Conservation (phyloP, 2,113 vertebrate species). For the Phylloscopus trochiloides region DNA sequence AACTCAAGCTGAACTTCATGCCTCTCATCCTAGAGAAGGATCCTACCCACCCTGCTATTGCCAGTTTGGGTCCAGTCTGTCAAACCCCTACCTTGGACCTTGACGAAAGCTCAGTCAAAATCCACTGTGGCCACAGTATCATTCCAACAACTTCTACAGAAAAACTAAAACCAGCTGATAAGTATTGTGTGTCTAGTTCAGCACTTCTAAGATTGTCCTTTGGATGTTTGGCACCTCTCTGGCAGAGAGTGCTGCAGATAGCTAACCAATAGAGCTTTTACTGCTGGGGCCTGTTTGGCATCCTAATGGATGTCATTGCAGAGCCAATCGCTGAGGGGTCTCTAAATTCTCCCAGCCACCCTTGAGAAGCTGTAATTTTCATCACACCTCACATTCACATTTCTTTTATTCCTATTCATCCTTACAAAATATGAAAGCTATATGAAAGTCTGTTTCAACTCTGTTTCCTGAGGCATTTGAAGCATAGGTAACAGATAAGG, state of each 20-base stretch:
- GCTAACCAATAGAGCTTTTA: not conserved
- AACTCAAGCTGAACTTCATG: not conserved
- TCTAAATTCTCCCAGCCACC: not conserved
- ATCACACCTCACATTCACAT: not conserved
- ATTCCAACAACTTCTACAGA: not conserved
- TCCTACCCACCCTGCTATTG: not conserved
- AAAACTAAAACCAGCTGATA: not conserved
- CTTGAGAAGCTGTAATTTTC: not conserved
- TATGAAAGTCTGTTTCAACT: not conserved
- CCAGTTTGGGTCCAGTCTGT: not conserved
- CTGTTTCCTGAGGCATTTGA: not conserved
- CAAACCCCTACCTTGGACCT: not conserved
- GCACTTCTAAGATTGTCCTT: not conserved
- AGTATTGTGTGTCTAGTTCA: not conserved
- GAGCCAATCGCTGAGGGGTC: accelerated
- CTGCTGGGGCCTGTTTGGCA: not conserved
- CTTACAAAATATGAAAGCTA: not conserved
- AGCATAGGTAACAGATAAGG: not conserved
- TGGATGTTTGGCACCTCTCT: not conserved
- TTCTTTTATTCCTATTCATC: not conserved
- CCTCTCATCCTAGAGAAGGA: not conserved
- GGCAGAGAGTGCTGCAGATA: not conserved
- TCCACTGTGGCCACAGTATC: not conserved
- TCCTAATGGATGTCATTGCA: not conserved
- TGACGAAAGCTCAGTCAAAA: not conserved